Evolutionary conservation across 1,140 invertebrate genomes (phyloP).

Genomic region (Aporrectodea caliginosa): DNA sequence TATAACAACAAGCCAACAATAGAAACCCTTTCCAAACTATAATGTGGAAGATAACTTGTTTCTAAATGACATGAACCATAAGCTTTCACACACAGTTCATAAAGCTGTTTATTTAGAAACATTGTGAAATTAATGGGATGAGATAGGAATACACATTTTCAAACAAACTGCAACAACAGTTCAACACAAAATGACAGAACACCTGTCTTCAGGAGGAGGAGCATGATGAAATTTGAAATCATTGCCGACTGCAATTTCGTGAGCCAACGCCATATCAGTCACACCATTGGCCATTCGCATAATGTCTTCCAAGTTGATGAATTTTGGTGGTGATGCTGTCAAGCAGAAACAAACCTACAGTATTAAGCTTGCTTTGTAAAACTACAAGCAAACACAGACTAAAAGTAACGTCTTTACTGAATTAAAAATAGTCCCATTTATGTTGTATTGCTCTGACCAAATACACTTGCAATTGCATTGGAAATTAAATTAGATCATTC

Average conservation of each 20-base stretch:
- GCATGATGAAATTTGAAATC: constrained; percentile 82
- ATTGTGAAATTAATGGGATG: neutral
- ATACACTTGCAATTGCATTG: too few species aligned
- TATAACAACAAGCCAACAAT: too few species aligned
- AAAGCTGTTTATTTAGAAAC: neutral
- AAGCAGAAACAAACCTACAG: too few species aligned
- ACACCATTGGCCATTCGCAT: constrained; percentile 83
- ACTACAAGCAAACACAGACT: neutral
- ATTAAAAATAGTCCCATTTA: neutral
- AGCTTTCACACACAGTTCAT: neutral
- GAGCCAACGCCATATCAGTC: constrained; percentile 86
- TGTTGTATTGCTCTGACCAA: too few species aligned
- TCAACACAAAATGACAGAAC: constrained; percentile 27
- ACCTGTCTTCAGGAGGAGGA: constrained; percentile 72
- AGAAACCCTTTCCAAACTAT: too few species aligned
- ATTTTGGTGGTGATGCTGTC: constrained; percentile 69
- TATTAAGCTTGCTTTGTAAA: neutral
- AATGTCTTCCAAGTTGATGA: constrained; percentile 82
- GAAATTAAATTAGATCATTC: neutral
- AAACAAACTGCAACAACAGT: neutral
- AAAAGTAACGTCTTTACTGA: neutral
- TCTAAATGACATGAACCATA: neutral
- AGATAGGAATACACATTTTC: neutral
- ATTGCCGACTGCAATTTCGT: constrained; percentile 89
- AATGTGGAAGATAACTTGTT: neutral